A percentile compares a stretch with the other conserved stretches of the same genome.
phyloP scores from a whole-genome alignment of 2,888 invertebrate species.

The Augiades crinisus region DNA sequence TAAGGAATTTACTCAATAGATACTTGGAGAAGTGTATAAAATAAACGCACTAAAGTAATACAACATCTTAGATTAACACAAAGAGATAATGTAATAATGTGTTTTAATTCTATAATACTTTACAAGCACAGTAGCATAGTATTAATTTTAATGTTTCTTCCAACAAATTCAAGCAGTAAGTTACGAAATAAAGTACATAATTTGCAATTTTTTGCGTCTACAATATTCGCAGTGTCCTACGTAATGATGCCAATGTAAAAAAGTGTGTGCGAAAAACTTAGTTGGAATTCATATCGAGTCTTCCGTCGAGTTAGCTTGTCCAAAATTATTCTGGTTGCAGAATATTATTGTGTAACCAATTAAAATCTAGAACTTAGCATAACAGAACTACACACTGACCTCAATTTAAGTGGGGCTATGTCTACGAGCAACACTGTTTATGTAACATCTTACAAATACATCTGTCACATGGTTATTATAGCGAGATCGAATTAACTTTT shows the following conservation, averaged over 20 bases:
- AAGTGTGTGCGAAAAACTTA: neutral
- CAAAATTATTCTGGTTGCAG: slow-evolving; percentile 9
- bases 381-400: slow-evolving; percentile 16
- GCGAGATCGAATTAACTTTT: neutral
- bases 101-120: too few species aligned
- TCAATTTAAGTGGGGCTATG: neutral
- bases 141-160: too few species aligned
- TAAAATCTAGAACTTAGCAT: slow-evolving; percentile 19
- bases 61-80: too few species aligned
- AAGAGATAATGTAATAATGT: too few species aligned
- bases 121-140: too few species aligned
- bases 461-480: neutral
- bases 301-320: neutral
- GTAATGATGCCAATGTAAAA: neutral
- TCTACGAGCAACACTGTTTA: neutral
- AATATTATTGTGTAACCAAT: slow-evolving; percentile 19
- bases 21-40: too few species aligned
- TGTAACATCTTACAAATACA: neutral
- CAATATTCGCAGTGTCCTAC: too few species aligned
- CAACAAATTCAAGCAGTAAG: too few species aligned
- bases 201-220: too few species aligned
- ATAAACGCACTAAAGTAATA: too few species aligned
- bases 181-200: too few species aligned
- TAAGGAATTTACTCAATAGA: too few species aligned
- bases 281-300: neutral